Evolutionary conservation across 2,888 invertebrate genomes (phyloP).

Genomic region (Troides oblongomaculatus): DNA sequence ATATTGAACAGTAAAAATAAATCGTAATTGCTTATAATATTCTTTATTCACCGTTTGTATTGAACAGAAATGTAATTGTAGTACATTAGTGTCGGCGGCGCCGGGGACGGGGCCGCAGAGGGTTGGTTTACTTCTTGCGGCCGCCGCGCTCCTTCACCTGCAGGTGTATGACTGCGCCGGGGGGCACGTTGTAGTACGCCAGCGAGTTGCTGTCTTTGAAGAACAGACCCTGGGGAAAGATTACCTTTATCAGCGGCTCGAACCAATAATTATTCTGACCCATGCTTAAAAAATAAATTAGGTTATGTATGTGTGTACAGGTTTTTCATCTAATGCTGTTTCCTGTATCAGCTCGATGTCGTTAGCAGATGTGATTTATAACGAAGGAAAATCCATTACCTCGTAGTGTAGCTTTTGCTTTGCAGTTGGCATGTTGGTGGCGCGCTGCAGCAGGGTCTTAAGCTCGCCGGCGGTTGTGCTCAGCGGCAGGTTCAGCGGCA

Average conservation of each 20-base stretch:
- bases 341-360: no score
- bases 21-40: neutral
- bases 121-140: slow-evolving; percentile 88
- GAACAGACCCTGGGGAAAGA: slow-evolving; percentile 90
- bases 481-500: slow-evolving; percentile 88
- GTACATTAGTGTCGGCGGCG: neutral
- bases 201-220: slow-evolving; percentile 97
- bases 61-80: neutral
- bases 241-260: neutral
- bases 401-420: slow-evolving; percentile 98
- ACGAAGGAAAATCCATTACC: slow-evolving; percentile 68
- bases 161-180: slow-evolving; percentile 90
- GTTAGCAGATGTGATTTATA: no score
- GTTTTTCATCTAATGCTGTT: no score
- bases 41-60: slow-evolving; percentile 5
- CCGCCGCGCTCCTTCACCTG: slow-evolving; percentile 99
- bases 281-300: no score
- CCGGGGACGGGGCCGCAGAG: no score
- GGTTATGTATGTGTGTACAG: no score
- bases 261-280: no score
- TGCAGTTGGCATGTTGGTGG: slow-evolving; percentile 96
- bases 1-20: no score
- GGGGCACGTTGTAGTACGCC: slow-evolving; percentile 96
- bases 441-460: slow-evolving; percentile 91
- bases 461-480: slow-evolving; percentile 90